Evolutionary conservation across 2,888 invertebrate species (phyloP).

Genomic region (Eulithis testata): DNA sequence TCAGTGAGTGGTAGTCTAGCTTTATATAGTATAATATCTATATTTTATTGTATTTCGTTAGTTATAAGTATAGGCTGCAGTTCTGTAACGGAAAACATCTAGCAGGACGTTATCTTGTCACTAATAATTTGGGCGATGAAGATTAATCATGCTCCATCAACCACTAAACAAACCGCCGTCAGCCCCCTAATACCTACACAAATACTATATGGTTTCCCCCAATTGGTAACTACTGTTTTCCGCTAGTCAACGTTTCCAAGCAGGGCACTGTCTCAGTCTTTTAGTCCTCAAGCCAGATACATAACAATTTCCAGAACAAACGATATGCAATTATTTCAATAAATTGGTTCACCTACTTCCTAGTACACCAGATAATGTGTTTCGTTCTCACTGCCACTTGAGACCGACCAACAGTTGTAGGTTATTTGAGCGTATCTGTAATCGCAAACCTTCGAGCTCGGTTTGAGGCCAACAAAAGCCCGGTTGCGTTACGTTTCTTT

Average conservation of each 20-base stretch:
- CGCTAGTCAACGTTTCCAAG: neutral
- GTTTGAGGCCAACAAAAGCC: conserved; percentile 31
- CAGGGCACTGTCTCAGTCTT: neutral
- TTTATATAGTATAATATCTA: no score
- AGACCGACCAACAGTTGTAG: conserved; percentile 19
- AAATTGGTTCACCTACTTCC: conserved; percentile 16
- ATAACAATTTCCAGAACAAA: conserved; percentile 1
- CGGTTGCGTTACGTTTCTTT: conserved; percentile 27
- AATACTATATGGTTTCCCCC: neutral
- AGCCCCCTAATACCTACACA: neutral
- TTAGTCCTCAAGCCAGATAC: conserved; percentile 1
- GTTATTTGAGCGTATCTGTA: conserved; percentile 27
- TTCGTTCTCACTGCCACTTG: conserved; percentile 14
- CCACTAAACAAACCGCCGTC: neutral
- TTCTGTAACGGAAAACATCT: neutral
- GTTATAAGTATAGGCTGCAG: neutral
- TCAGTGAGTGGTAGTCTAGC: no score
- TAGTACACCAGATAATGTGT: conserved; percentile 9
- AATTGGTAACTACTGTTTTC: neutral
- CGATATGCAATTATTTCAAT: conserved; percentile 4
- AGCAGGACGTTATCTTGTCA: no score
- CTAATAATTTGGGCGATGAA: no score
- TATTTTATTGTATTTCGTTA: neutral
- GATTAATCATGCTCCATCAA: no score
- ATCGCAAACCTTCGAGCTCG: conserved; percentile 36